Percentiles rank a stretch among this genome's conserved stretches.
Conservation (phyloP, 2,888 invertebrate species). For the Apamea epomidion region DNA sequence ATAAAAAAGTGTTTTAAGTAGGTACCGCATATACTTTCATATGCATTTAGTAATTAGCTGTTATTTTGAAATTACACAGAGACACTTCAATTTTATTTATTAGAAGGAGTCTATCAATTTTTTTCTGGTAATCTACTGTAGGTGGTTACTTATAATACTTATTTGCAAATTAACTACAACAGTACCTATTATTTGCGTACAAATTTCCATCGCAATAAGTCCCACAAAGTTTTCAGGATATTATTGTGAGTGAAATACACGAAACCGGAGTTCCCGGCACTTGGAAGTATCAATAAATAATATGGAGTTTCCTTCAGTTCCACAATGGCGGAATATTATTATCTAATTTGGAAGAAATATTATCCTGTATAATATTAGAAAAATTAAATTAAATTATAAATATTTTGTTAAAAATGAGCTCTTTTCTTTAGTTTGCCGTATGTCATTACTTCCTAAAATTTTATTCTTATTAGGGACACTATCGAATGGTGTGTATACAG, state of each 20-base stretch:
- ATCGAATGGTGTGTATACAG: too few relatives aligned
- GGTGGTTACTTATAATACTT: neutral
- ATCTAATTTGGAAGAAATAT: conserved; percentile 1
- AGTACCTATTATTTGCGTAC: neutral
- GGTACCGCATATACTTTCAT: too few relatives aligned
- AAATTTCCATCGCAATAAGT: conserved; percentile 8
- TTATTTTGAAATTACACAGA: too few relatives aligned
- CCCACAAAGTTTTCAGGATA: neutral
- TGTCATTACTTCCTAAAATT: too few relatives aligned
- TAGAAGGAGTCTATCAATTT: neutral
- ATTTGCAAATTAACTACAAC: neutral
- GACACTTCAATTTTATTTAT: too few relatives aligned
- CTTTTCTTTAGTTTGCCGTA: too few relatives aligned
- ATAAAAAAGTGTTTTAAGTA: too few relatives aligned
- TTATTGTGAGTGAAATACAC: conserved; percentile 20
- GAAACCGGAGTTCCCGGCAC: conserved; percentile 9
- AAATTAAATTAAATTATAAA: too few relatives aligned
- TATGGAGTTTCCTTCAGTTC: conserved; percentile 11
- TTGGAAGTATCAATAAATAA: conserved; percentile 33
- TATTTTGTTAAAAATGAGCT: too few relatives aligned
- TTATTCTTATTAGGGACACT: too few relatives aligned
- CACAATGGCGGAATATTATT: conserved; percentile 24
- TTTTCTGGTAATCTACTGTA: conserved; percentile 5
- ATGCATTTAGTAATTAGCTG: too few relatives aligned
- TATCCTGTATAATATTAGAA: too few relatives aligned